Percentiles rank a stretch among this genome's conserved stretches.
These are phyloP conservation scores for Tineola bisselliella DNA, from an alignment of 2,888 invertebrate genomes.

Conservation along the genomic window DNA sequence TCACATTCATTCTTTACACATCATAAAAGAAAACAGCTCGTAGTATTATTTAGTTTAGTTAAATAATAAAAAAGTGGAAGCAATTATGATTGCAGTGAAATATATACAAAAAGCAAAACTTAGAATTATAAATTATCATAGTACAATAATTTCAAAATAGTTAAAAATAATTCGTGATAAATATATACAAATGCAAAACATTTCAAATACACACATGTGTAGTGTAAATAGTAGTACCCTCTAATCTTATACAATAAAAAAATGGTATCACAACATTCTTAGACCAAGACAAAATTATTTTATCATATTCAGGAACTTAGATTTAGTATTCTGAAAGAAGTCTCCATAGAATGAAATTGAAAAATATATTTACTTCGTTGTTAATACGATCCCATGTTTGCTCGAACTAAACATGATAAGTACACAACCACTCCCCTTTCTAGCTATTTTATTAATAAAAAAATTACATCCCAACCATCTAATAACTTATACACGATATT, in stretches of 20 bases:
- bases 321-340: not conserved
- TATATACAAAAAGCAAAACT: constrained; percentile 11
- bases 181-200: constrained; percentile 13
- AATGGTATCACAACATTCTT: constrained; percentile 14
- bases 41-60: not conserved
- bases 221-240: constrained; percentile 4
- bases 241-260: constrained; percentile 10
- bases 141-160: constrained; percentile 10
- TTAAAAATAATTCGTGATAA: constrained; percentile 11
- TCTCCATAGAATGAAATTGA: not conserved
- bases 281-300: constrained; percentile 9
- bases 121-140: not conserved
- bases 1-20: not conserved
- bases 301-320: constrained; percentile 12
- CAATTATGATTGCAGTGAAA: not conserved
- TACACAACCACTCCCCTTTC: constrained; percentile 52
- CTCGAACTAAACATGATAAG: constrained; percentile 30
- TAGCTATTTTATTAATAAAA: constrained; percentile 8
- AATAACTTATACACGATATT: constrained; percentile 1
- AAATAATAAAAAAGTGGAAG: constrained; percentile 7
- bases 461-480: constrained; percentile 7
- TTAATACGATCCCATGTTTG: constrained; percentile 12
- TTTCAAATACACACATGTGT: not conserved
- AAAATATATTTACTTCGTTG: constrained; percentile 14
- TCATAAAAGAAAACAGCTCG: not conserved